Evolutionary conservation across 2,888 invertebrate species (phyloP), one percentile per base, ranked within the genome.

Genomic region (Clostera curtula): DNA sequence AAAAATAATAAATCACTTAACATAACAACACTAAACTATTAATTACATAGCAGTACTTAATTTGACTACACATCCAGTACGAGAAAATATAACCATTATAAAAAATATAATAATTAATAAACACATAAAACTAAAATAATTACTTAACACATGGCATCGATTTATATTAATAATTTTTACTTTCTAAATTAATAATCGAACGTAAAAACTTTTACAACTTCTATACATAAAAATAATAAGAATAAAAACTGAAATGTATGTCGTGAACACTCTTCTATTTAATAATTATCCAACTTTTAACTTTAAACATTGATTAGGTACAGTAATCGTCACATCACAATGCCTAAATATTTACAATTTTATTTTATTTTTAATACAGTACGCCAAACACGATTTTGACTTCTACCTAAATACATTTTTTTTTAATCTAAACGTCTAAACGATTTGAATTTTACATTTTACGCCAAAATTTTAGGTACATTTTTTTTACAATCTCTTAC

Each of bases 111-210:
- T 22, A 20, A 77, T 79, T n/a, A n/a, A n/a, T n/a, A n/a, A n/a
- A n/a, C n/a, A n/a, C n/a, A n/a, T n/a, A n/a, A n/a, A n/a, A n/a
- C n/a, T n/a, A n/a, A n/a, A 74, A 69, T 68, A 72, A 72, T 75
- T 58, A 72, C 68, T 74, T 76, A 82, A 82, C 76, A 80, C 70
- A 83, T 83, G 83, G 83, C 83, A 80, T 82, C 82, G 46, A 60
- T 72, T 69, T 61, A 57, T 61, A 53, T 50, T 63, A 64, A 59
- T 40, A 44, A 34, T 42, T 43, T 54, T 53, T 43, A 17, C 38
- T 36, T 43, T 39, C 31, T n/a, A n/a, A n/a, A 45, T 53, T 57
- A 51, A 54, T 40, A 24, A 49, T 36, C 46, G 34, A 44, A 56
- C 38, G 40, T 50, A 47, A 48, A 48, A 34, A 40, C 38, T 40